phyloP scores from a whole-genome alignment of 2,888 invertebrate species.

The Nephrotoma flavescens region DNA sequence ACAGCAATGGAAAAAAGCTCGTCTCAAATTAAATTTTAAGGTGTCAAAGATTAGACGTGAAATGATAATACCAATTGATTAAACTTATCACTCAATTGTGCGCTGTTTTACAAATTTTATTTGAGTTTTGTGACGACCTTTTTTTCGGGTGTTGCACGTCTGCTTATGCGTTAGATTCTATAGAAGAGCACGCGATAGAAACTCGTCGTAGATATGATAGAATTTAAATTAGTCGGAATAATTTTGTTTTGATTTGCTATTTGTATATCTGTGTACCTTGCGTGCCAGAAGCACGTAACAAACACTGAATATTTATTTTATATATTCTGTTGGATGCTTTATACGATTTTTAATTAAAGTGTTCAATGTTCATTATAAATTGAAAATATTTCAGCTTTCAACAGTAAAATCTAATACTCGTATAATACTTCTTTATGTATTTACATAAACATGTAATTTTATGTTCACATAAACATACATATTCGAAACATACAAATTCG shows the following conservation, averaged over 20 bases:
- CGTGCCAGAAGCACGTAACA: too few species aligned
- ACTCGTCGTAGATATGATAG: not conserved
- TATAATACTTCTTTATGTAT: not conserved
- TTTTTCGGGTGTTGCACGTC: not conserved
- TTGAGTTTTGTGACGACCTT: not conserved
- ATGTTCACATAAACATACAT: not conserved
- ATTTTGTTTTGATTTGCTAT: not conserved
- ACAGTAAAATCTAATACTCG: not conserved
- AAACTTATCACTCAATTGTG: not conserved
- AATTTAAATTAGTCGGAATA: not conserved
- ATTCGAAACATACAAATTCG: not conserved
- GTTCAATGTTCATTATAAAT: not conserved
- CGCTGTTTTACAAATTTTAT: not conserved
- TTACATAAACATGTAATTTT: not conserved
- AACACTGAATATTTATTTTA: too few species aligned
- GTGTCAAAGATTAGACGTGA: not conserved
- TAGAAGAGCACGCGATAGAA: not conserved
- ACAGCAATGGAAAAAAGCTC: not conserved
- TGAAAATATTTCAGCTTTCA: not conserved
- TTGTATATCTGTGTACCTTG: too few species aligned
- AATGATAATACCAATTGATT: not conserved
- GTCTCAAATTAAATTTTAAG: not conserved
- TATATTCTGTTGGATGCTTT: not conserved
- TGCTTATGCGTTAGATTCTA: not conserved
- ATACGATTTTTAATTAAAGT: not conserved